Evolutionary conservation across 2,113 vertebrate species (phyloP).

Genomic region (Cepphus grylle): DNA sequence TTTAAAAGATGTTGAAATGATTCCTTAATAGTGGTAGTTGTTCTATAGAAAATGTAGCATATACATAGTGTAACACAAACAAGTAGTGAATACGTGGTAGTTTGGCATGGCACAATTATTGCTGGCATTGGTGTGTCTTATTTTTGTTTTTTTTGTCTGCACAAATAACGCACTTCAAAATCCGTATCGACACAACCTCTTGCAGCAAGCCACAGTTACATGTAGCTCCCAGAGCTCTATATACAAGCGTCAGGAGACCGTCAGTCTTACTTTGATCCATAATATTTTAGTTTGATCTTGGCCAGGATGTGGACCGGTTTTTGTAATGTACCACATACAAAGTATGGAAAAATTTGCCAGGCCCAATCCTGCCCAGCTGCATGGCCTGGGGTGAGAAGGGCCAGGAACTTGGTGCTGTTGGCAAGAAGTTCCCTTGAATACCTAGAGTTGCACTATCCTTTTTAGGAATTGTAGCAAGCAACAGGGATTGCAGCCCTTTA

Average conservation of each 20-base stretch:
- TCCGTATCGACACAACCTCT: background rate
- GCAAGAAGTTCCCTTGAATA: background rate
- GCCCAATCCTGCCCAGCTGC: background rate
- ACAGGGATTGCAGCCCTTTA: background rate
- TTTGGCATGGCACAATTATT: background rate
- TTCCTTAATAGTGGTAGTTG: background rate
- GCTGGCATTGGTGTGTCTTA: background rate
- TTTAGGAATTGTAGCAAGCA: background rate
- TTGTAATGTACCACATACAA: background rate
- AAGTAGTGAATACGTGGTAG: background rate
- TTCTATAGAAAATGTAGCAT: background rate
- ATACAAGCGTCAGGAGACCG: background rate
- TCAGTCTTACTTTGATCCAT: background rate
- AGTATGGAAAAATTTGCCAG: background rate
- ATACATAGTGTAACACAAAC: background rate
- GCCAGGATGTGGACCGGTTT: fast-evolving
- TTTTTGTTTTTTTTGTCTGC: background rate
- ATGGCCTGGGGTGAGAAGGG: background rate
- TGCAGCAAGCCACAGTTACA: background rate
- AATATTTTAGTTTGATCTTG: background rate
- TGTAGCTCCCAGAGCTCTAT: background rate
- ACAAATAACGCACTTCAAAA: background rate
- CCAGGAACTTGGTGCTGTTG: background rate
- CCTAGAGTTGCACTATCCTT: background rate
- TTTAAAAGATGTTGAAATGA: background rate